A percentile compares a stretch with the other conserved stretches of the same genome.
phyloP scores from a whole-genome alignment of 2,888 invertebrate genomes.

The Saturnia pavonia region DNA sequence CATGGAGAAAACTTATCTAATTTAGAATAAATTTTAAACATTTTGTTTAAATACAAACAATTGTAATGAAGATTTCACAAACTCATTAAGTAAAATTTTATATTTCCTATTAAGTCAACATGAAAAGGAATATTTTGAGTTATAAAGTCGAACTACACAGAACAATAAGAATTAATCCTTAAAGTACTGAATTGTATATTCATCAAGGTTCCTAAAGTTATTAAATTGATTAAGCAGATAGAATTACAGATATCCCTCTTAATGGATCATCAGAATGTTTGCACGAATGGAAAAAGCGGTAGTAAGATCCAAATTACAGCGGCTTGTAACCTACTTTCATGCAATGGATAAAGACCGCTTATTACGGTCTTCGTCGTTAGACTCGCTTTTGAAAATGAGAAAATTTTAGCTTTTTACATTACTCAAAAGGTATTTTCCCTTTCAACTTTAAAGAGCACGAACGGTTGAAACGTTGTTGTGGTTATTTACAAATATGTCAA shows the following conservation, averaged over 20 bases:
- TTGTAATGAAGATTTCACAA: no score
- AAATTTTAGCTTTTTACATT: constrained; percentile 28
- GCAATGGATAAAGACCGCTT: constrained; percentile 37
- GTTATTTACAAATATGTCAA: not conserved
- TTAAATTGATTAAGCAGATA: not conserved
- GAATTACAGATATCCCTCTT: not conserved
- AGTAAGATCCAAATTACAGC: constrained; percentile 42
- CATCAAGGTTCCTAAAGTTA: not conserved
- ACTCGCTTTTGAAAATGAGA: constrained; percentile 31
- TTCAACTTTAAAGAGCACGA: constrained; percentile 2
- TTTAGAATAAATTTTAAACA: not conserved
- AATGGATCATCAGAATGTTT: constrained; percentile 26
- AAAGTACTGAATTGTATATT: not conserved
- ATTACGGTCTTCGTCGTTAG: constrained; percentile 34
- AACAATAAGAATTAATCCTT: not conserved
- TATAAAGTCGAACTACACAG: not conserved
- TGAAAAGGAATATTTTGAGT: no score
- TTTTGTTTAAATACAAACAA: no score
- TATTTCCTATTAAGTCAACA: no score
- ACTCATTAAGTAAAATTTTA: no score
- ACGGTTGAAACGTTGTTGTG: not conserved
- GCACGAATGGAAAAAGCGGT: constrained; percentile 29
- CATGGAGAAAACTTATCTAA: no score
- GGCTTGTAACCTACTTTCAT: constrained; percentile 43
- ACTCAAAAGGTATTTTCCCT: constrained; percentile 18